Base-by-base conservation (phyloP, 1,140 invertebrate genomes). In the Pararge aegeria region DNA sequence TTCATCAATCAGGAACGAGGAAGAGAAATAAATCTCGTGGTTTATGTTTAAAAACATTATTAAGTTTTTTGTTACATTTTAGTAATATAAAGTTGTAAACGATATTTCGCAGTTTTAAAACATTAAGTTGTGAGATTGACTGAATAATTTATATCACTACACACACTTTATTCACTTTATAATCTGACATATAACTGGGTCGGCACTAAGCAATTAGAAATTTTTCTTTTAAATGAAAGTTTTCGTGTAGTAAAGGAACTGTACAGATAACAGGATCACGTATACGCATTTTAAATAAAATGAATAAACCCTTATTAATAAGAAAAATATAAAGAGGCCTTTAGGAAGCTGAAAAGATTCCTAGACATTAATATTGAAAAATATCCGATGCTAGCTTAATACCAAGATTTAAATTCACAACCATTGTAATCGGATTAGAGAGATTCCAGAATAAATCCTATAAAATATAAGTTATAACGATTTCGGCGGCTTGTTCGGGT, bases 391-490 rank as follows among this genome's bases (percentile, higher is more conserved):
- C 50, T 53, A 34, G 18, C 30, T 12, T 34, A 34, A 34, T 34
- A 34, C 30, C 30, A 34, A 34, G n/a, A 42, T 27, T 9, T 51
- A 59, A 49, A 61, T 50, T 49, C 20, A 55, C 6, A 15, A 53
- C 51, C 44, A 46, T 34, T 49, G 44, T 69, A 70, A 72, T 70
- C 66, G 57, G 69, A 70, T 74, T 77, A 72, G 61, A 66, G 60
- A 63, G 57, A 70, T 73, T 55, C 49, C 21, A 56, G 5, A 55
- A 62, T 65, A 64, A 66, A 73, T 66, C 53, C 54, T 67, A 68
- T 68, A 69, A 74, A 64, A 72, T 68, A 72, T 48, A 51, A 51
- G 37, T 51, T 12, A 42, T 42, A 46, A 46, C 18, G 20, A 21
- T 55, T 69, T 68, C 60, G 66, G 69, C 49, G 44, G 54, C 54